Conservation (phyloP, 2,888 invertebrate genomes). For the Spatulosminthurus flaviceps region DNA sequence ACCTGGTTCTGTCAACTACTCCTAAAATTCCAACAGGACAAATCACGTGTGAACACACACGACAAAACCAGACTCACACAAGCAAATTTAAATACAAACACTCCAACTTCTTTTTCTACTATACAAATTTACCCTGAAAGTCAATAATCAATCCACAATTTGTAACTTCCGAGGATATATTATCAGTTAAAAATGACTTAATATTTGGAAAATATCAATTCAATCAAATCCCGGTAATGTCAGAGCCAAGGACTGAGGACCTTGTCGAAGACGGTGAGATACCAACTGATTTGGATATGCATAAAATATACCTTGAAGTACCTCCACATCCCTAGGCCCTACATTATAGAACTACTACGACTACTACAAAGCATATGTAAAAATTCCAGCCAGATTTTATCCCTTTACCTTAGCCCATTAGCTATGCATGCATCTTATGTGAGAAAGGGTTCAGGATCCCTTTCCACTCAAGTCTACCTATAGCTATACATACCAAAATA, state of each 20-base stretch:
- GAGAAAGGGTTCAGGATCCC: not conserved
- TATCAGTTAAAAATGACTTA: no score
- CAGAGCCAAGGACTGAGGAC: not conserved
- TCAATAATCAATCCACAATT: no score
- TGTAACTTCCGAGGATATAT: no score
- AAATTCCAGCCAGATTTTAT: conserved; percentile 32
- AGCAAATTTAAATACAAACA: not conserved
- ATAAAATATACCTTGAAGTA: conserved; percentile 36
- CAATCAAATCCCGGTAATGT: not conserved
- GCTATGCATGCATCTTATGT: conserved; percentile 42
- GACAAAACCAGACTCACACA: not conserved
- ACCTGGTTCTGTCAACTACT: not conserved
- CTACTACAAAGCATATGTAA: conserved; percentile 46
- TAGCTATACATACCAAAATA: not conserved
- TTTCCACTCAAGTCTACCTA: no score
- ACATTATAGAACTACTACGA: no score
- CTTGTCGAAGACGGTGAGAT: conserved; percentile 9
- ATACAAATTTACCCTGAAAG: no score
- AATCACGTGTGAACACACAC: not conserved
- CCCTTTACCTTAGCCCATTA: conserved; percentile 47
- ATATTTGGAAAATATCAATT: not conserved
- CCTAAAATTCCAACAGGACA: not conserved
- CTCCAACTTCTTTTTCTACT: no score
- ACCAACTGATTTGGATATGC: conserved; percentile 40
- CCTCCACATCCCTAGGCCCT: not conserved